Base-by-base conservation (phyloP, 2,797 vertebrate species). In the Rallus crepitans region DNA sequence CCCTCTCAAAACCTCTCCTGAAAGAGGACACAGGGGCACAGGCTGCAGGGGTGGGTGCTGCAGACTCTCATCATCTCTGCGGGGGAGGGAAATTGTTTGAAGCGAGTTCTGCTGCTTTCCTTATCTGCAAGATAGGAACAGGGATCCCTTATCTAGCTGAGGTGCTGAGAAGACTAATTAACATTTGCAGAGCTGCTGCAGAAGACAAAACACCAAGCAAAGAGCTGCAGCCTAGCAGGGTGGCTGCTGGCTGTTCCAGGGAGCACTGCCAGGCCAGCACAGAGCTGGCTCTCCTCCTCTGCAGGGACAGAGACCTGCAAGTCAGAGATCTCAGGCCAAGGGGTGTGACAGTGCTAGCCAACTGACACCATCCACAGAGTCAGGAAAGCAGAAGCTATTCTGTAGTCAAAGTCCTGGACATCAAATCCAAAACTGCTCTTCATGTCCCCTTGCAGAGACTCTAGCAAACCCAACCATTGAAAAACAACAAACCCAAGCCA, bases 111-210 rank as follows among this genome's bases (percentile, higher is more conserved):
- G 71, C 93, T 2, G 18, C 75, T 94, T 95, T 94, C 47, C 84
- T 96, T 96, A 95, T 96, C 94, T 61, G 45, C 33, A 8, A 94
- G 94, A 95, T 92, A 94, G 15, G 93, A 93, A 73, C 64, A 80
- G 57, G 82, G 64, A 93, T 89, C 70, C 75, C 95, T 90, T 91
- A 95, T 92, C 94, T 66, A 25, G 15, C 35, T 10, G 78, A 92
- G 91, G 94, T 73, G 94, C 91, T 55, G 91, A 91, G 93, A 90
- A 86, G 90, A 57, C 84, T 96, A 90, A 97, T 97, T 96, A 96
- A 91, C 94, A 68, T 94, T 87, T 90, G 91, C 86, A 95, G 93
- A 90, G 78, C 1, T n/a, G 0, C 71, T 47, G 17, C 1, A 0
- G 52, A 96, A 92, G 86, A 85, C 82, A 76, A 91, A 93, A 96